Percentiles rank a stretch among this genome's conserved stretches.
phyloP scores from a whole-genome alignment of 2,113 vertebrate species.

The Lampris incognitus region DNA sequence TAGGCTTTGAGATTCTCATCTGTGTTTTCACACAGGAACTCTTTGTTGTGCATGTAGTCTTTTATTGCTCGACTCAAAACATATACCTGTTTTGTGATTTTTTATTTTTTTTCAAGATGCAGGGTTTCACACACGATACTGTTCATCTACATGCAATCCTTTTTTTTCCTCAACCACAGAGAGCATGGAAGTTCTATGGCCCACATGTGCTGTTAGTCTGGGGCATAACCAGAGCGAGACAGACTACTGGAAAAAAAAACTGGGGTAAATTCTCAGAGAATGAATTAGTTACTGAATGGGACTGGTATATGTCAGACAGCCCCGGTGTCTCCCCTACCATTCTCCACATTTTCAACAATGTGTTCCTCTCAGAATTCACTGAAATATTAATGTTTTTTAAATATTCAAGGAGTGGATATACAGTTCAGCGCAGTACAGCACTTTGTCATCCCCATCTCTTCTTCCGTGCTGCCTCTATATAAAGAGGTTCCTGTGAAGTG shows the following conservation, averaged over 20 bases:
- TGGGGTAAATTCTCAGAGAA: conserved; percentile 10
- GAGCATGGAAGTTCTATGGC: background rate
- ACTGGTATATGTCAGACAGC: conserved; percentile 6
- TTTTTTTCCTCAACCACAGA: background rate
- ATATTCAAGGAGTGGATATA: conserved; percentile 41
- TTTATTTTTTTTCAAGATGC: background rate
- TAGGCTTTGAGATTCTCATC: no score
- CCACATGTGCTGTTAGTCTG: background rate
- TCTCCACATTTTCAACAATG: conserved; percentile 32
- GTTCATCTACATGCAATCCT: background rate
- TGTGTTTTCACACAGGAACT: no score
- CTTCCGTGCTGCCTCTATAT: background rate
- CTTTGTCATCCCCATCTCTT: background rate
- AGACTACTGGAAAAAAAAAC: background rate
- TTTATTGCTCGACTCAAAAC: no score
- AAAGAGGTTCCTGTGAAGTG: conserved; percentile 16
- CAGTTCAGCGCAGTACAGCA: background rate
- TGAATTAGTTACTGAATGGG: conserved; percentile 21
- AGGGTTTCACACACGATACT: background rate
- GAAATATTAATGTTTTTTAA: conserved; percentile 61
- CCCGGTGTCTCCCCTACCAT: background rate
- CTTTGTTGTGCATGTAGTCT: no score
- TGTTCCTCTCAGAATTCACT: conserved; percentile 38
- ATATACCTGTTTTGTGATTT: background rate
- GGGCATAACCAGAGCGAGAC: background rate